These are phyloP conservation scores for Diogma glabrata DNA, from an alignment of 2,888 invertebrate species.

Conservation along the genomic window DNA sequence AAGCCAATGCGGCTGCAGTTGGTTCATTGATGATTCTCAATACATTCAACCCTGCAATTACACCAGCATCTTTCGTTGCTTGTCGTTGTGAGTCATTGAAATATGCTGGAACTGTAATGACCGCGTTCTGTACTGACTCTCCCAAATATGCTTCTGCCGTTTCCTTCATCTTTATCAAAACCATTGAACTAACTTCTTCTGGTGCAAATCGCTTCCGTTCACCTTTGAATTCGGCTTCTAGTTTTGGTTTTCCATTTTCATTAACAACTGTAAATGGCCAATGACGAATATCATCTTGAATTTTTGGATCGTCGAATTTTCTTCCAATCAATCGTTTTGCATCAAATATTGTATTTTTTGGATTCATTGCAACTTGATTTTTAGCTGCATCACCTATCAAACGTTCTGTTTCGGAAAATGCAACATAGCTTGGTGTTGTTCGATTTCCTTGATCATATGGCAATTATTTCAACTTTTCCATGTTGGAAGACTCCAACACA, in stretches of 20 bases:
- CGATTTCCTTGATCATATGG: slow-evolving; percentile 85
- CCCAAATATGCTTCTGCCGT: slow-evolving; percentile 86
- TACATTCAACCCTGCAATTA: slow-evolving; percentile 83
- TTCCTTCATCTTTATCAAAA: slow-evolving; percentile 89
- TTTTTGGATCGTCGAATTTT: slow-evolving; percentile 79
- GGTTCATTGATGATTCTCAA: slow-evolving; percentile 91
- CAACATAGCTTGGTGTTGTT: slow-evolving; percentile 65
- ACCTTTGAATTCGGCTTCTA: slow-evolving; percentile 79
- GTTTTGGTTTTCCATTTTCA: slow-evolving; percentile 72
- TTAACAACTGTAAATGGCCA: slow-evolving; percentile 89
- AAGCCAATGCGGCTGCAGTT: slow-evolving; percentile 86
- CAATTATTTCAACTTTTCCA: slow-evolving; percentile 82
- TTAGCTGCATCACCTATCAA: slow-evolving; percentile 80
- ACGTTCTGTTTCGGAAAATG: slow-evolving; percentile 79
- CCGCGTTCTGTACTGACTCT: slow-evolving; percentile 76
- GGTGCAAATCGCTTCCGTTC: slow-evolving; percentile 86
- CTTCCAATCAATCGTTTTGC: slow-evolving; percentile 93
- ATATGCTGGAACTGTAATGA: slow-evolving; percentile 86
- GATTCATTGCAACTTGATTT: slow-evolving; percentile 83
- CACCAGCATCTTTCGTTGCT: slow-evolving; percentile 89
- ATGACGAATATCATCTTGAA: slow-evolving; percentile 91
- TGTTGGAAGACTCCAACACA: slow-evolving; percentile 89
- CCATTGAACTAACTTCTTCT: slow-evolving; percentile 91
- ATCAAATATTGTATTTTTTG: slow-evolving; percentile 87
- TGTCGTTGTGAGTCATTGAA: slow-evolving; percentile 87